These are phyloP conservation scores for Junco hyemalis DNA, from an alignment of 2,113 vertebrate genomes.

Conservation along the genomic window DNA sequence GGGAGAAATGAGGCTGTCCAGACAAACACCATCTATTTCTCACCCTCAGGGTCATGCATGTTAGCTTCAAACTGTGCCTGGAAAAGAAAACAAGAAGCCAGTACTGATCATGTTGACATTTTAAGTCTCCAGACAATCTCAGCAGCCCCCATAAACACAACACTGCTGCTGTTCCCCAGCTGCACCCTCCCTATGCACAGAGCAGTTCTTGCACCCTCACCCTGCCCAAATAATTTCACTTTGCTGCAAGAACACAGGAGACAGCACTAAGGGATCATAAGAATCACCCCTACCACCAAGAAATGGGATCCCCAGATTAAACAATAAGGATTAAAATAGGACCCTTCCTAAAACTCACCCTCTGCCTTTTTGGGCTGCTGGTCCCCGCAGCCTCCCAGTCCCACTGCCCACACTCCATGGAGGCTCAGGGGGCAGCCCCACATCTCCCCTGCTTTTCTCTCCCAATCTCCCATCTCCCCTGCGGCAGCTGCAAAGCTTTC, in stretches of 20 bases:
- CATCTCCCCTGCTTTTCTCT: background rate
- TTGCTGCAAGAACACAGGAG: background rate
- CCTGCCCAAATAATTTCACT: background rate
- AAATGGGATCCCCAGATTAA: background rate
- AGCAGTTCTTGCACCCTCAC: background rate
- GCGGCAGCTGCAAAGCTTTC: background rate
- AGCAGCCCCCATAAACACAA: background rate
- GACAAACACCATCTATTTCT: background rate
- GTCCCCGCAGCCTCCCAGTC: background rate
- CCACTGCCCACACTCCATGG: fast-evolving
- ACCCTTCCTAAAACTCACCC: background rate
- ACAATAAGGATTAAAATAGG: background rate
- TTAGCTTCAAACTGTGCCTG: background rate
- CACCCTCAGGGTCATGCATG: background rate
- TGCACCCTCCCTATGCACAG: background rate
- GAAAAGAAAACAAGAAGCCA: background rate
- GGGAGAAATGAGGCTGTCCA: fast-evolving
- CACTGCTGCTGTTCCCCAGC: background rate
- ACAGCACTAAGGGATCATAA: background rate
- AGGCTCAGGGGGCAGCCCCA: background rate
- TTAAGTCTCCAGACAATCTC: background rate
- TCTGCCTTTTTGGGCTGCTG: background rate
- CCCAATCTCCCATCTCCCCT: background rate
- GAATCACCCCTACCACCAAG: background rate
- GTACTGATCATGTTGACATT: background rate